Conservation (phyloP, 2,113 vertebrate species). For the Anthoscopus minutus region DNA sequence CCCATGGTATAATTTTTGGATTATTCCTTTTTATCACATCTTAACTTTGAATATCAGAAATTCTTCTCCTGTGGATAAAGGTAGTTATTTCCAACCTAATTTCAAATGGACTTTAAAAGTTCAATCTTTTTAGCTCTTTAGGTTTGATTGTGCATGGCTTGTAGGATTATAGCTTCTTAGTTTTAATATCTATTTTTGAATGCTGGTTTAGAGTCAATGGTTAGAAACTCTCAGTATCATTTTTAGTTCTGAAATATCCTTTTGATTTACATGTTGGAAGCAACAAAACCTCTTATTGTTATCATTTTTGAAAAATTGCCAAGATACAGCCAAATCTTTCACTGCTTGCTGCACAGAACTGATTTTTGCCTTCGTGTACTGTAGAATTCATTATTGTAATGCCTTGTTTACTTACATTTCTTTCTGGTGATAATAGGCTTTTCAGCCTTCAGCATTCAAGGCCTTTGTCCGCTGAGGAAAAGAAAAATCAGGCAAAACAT, state of each 20-base stretch:
- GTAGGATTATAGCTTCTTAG: constrained; percentile 54
- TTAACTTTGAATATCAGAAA: constrained; percentile 31
- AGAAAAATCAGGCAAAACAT: constrained; percentile 53
- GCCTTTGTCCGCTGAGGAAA: constrained; percentile 41
- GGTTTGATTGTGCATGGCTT: constrained; percentile 25
- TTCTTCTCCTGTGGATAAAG: background rate
- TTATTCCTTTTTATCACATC: constrained; percentile 36
- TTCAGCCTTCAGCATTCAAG: constrained; percentile 54
- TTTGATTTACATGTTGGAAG: constrained; percentile 59
- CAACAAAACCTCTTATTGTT: constrained; percentile 47
- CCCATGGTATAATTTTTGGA: background rate
- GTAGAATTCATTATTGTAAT: constrained; percentile 62
- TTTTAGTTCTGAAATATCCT: constrained; percentile 49
- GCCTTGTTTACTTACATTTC: constrained; percentile 65
- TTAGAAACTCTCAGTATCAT: constrained; percentile 3
- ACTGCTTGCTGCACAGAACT: constrained; percentile 32
- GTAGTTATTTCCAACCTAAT: constrained; percentile 13
- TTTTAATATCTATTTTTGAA: constrained; percentile 44
- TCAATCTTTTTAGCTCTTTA: constrained; percentile 24
- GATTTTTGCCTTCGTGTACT: constrained; percentile 38
- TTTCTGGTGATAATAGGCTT: constrained; percentile 56
- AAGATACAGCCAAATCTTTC: constrained; percentile 42
- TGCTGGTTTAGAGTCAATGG: constrained; percentile 25
- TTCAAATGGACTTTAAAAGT: constrained; percentile 48
- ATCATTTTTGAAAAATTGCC: constrained; percentile 48